Conservation (phyloP, 2,888 invertebrate species). For the Catocala sponsa region DNA sequence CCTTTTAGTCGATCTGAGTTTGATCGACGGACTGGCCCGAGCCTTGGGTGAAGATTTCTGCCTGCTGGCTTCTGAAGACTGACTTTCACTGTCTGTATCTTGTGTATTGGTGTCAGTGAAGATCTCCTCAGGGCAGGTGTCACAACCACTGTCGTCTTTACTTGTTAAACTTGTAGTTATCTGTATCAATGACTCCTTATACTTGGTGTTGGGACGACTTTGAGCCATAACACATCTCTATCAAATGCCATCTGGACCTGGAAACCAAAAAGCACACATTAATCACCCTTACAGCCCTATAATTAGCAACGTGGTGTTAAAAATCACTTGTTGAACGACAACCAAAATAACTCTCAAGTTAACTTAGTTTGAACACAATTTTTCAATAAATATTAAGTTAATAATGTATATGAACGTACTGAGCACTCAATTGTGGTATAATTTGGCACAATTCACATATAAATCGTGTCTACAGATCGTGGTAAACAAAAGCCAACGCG, state of each 20-base stretch:
- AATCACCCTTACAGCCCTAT: conserved; percentile 46
- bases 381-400: conserved; percentile 39
- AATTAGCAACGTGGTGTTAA: conserved; percentile 62
- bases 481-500: conserved; percentile 79
- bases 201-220: conserved; percentile 59
- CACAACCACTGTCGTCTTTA: conserved; percentile 55
- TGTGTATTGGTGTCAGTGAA: conserved; percentile 38
- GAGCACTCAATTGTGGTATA: conserved; percentile 46
- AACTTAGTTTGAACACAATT: conserved; percentile 28
- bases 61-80: conserved; percentile 32
- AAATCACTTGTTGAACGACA: conserved; percentile 53
- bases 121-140: conserved; percentile 51
- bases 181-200: conserved; percentile 56
- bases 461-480: conserved; percentile 66
- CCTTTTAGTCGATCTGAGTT: conserved; percentile 58
- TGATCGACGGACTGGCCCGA: conserved; percentile 54
- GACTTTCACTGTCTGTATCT: conserved; percentile 41
- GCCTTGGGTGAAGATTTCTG: conserved; percentile 33
- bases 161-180: conserved; percentile 33
- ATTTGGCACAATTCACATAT: conserved; percentile 61
- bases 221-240: conserved; percentile 62
- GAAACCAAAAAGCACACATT: conserved; percentile 62
- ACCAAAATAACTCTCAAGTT: conserved; percentile 41
- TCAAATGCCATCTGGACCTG: conserved; percentile 73
- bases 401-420: conserved; percentile 42